Evolutionary conservation across 2,797 vertebrate species (phyloP), one percentile per base, ranked within the genome.

Genomic region (Danio choprae): DNA sequence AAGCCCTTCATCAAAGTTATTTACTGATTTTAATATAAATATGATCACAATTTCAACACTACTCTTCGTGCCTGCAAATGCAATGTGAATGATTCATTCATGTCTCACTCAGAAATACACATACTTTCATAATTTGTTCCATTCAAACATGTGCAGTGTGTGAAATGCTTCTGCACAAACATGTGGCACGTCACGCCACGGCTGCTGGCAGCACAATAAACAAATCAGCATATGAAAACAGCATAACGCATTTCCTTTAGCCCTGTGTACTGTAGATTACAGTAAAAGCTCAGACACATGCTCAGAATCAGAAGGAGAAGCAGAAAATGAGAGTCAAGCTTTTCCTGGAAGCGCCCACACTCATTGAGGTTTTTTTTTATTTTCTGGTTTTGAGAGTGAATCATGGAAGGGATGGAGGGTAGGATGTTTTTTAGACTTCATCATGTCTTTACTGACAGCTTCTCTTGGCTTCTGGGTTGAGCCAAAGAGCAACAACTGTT

Each of bases 271-370:
- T 84, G 87, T 86, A 89, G 91, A 92, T 91, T 90, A 92, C 86
- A 89, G 86, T 87, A 63, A 88, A 91, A 91, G 85, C 87, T 38
- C 55, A 53, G 89, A 92, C 92, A 93, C 90, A 90, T 93, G 92
- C 91, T 92, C 83, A 86, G 89, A 90, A 93, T 93, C 91, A 91
- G 87, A 85, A 87, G 83, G 85, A 90, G 89, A 89, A 87, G 87
- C 87, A 88, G 87, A 92, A 91, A 92, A 91, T 90, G 76, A 87
- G 85, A 84, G 86, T 83, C 82, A 53, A 48, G 72, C 82, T 73
- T 82, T 91, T 90, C 77, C 86, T 84, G 72, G 83, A 87, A 85
- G 22, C 76, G 58, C 40, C 65, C 79, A 53, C 50, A n/a, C 29
- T 74, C 46, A 38, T 22, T 6, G 10, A 18, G 22, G 58, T 59